phyloP scores from a whole-genome alignment of 2,888 invertebrate genomes.

The Catocala sponsa region DNA sequence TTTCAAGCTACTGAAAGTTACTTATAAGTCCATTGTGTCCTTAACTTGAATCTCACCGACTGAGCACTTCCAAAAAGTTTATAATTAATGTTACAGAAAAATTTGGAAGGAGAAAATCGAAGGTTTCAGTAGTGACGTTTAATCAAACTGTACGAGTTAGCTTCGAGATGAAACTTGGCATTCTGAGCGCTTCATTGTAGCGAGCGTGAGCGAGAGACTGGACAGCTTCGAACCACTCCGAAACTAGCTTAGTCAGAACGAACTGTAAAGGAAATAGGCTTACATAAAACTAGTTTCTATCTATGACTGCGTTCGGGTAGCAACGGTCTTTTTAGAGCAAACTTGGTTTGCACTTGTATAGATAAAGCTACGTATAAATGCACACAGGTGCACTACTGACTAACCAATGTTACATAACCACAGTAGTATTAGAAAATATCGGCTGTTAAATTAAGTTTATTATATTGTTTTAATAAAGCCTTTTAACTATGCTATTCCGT shows the following conservation, averaged over 20 bases:
- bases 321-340: not conserved
- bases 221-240: constrained; percentile 31
- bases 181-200: constrained; percentile 33
- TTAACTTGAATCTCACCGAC: constrained; percentile 56
- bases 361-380: not conserved
- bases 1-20: constrained; percentile 52
- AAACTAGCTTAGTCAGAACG: constrained; percentile 35
- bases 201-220: constrained; percentile 27
- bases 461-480: too few species aligned
- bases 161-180: constrained; percentile 19
- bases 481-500: too few species aligned
- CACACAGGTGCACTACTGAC: not conserved
- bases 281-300: constrained; percentile 27
- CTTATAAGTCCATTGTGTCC: constrained; percentile 61
- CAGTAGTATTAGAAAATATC: too few species aligned
- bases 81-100: constrained; percentile 75
- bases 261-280: constrained; percentile 40
- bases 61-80: constrained; percentile 67
- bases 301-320: not conserved
- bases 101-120: constrained; percentile 64
- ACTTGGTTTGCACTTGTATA: not conserved
- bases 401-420: not conserved
- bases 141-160: constrained; percentile 66
- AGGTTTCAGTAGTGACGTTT: constrained; percentile 62
- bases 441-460: too few species aligned